A percentile compares a stretch with the other conserved stretches of the same genome.
These are phyloP conservation scores for Tachysurus vachellii DNA, from an alignment of 2,113 vertebrate species.

Conservation along the genomic window DNA sequence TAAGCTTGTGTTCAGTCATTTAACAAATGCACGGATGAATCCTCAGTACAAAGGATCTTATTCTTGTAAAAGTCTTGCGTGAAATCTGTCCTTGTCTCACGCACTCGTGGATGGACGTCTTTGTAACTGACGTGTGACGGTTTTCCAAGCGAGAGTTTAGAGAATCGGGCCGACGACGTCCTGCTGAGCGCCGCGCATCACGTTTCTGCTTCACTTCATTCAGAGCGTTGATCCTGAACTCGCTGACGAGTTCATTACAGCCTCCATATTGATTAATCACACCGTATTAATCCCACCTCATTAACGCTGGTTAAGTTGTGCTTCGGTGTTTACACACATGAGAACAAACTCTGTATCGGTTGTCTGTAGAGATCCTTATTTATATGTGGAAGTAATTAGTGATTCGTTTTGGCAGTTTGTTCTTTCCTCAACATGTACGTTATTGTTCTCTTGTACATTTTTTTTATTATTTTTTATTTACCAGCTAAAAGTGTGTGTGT, in stretches of 20 bases:
- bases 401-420: background rate
- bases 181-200: background rate
- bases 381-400: background rate
- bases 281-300: constrained; percentile 12
- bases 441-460: too few species aligned
- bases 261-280: background rate
- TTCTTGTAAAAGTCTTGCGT: too few species aligned
- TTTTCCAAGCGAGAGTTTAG: background rate
- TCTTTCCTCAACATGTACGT: too few species aligned
- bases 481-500: background rate
- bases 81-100: too few species aligned
- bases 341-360: background rate
- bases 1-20: too few species aligned
- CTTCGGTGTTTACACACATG: background rate
- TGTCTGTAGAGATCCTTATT: background rate
- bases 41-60: too few species aligned
- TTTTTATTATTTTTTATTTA: background rate
- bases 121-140: background rate
- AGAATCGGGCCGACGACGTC: background rate
- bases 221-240: background rate
- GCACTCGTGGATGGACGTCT: background rate
- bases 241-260: background rate
- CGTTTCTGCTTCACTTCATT: background rate
- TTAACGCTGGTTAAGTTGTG: background rate
- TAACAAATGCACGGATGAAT: too few species aligned